Conservation (phyloP, 37 sponge, comb jelly and placozoan species). For the Agelas oroides region DNA sequence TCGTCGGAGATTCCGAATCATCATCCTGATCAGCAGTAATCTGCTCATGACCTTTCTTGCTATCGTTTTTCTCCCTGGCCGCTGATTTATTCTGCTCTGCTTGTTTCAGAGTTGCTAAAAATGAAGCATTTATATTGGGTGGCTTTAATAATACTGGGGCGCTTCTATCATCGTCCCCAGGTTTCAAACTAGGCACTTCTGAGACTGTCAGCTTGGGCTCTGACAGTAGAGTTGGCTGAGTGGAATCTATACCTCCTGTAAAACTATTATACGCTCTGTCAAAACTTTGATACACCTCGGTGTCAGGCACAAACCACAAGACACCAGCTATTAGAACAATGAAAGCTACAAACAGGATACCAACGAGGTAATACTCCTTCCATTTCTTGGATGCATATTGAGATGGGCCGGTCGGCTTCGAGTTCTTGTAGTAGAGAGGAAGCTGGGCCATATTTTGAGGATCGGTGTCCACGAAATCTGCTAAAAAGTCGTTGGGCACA, state of each 20-base stretch:
- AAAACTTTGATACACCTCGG: slow-evolving; percentile 28
- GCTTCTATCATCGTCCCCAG: background rate
- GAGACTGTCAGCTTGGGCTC: background rate
- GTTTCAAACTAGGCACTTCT: background rate
- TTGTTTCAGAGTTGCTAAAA: no score
- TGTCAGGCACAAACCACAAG: slow-evolving; percentile 37
- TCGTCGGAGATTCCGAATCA: background rate
- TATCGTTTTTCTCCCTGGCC: background rate
- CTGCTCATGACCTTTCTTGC: background rate
- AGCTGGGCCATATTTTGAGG: slow-evolving; percentile 36
- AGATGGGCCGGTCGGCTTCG: slow-evolving; percentile 10
- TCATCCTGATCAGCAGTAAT: background rate
- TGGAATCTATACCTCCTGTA: background rate
- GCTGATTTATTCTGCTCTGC: no score
- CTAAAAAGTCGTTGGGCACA: no score
- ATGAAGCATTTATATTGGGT: no score
- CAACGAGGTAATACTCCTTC: slow-evolving; percentile 56
- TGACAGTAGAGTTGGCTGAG: background rate
- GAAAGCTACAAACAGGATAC: slow-evolving; percentile 28
- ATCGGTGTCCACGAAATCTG: no score
- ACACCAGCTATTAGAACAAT: slow-evolving; percentile 45
- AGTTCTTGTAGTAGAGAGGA: slow-evolving; percentile 55
- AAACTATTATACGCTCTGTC: slow-evolving; percentile 24
- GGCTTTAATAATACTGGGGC: no score
- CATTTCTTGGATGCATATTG: slow-evolving; percentile 23